Evolutionary conservation across 1,140 invertebrate genomes (phyloP), one percentile per base, ranked within the genome.

Genomic region (Portunus trituberculatus): DNA sequence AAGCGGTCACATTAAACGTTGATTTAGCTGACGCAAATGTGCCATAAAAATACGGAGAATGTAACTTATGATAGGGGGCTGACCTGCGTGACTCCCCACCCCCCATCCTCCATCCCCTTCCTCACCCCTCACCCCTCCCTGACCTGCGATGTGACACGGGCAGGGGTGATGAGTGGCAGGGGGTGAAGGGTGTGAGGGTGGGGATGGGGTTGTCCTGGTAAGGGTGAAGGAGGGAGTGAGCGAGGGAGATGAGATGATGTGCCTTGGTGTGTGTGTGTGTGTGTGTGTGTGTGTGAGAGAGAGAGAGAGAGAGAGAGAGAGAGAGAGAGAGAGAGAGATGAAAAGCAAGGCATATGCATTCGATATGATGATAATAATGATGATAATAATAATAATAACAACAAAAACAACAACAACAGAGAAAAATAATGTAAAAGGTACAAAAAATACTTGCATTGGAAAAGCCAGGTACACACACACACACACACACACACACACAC

Each of bases 21-120:
- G 88, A 90, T 46, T 39, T 52, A 52, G 28, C 31, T 46, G 88
- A 90, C 67, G 67, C 20, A 76, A 76, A n/a, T n/a, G n/a, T 76
- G 67, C 25, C 67, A n/a, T 76, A 76, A 76, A 76, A 76, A 76
- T 76, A 76, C 20, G n/a, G 67, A 7, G 67, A 76, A 76, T 2
- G 39, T 14, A 52, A 90, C 88, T 90, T 46, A 90, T 46, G 88
- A n/a, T 90, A 90, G 48, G 88, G 45, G 88, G 48, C 31, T n/a
- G 88, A 90, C 39, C 45, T 90, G 31, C 16, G 45, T 52, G 88
- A 46, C 88, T n/a, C 39, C 88, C 88, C 39, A 39, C 39, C 87
- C 87, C 87, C n/a, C 4, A 76, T 25, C 67, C 31, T 28, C 84
- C 32, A 0, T 12, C 14, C 8, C 84, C 2, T 31, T 25, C 86